Evolutionary conservation across 1,140 invertebrate genomes (phyloP), one percentile per base, ranked within the genome.

Genomic region (Caenorhabditis tropicalis): DNA sequence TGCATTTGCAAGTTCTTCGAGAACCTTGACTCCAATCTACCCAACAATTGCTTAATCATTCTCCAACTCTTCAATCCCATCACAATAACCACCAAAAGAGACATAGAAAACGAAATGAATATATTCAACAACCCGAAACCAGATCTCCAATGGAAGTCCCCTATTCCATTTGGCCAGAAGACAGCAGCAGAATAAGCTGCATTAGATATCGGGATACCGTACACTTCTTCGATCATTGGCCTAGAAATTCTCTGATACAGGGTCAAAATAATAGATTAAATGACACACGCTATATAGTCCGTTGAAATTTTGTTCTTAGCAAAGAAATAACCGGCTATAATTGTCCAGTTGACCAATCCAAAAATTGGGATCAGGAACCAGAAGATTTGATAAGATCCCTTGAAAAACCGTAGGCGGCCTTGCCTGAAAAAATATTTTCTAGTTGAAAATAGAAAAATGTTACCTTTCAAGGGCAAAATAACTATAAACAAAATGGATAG

Each of bases 381-480:
- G 24, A 56, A 56, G 21, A 56, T 24, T 27, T 56, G 53, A 56
- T 56, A 27, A 15, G 24, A 7, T 24, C 53, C 24, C 29, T 56
- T 56, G 53, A 56, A 56, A 15, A 56, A 29, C 5, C 53, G 53
- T 0, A 56, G 53, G 7, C 53, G 53, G 24, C 53, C 53, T 56
- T 56, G 53, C 29, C 53, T 56, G 53, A 27, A 56, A 56, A 56
- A 16, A 16, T 29, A 10, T 4, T 51, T 51, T 19, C 48, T 51
- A 19, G 48, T 19, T 3, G 19, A 10, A 10, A 10, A 3, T 19
- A 51, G 48, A 51, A 51, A 6, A 19, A 19, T 16, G 0, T 56
- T 56, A 74, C 65, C 65, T 74, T n/a, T 74, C 65, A n/a, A 74
- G 12, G 6, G 65, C 65, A 43, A 74, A 74, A 24, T 46, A 74